Evolutionary conservation across 2,113 vertebrate species (phyloP).

Genomic region (Lophotis ruficrista): DNA sequence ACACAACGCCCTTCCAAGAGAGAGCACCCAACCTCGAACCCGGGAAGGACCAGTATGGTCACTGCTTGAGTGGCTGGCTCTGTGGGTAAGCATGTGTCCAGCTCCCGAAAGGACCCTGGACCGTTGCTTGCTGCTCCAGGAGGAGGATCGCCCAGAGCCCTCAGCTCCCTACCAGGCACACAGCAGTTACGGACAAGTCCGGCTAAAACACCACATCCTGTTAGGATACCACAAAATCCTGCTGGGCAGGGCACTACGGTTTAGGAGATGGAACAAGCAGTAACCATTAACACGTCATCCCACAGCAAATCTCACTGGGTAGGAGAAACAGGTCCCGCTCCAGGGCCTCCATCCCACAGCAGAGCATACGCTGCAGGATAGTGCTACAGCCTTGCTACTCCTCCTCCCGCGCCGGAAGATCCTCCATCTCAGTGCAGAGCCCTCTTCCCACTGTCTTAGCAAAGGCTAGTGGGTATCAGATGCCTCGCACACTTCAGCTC

Average conservation of each 20-base stretch:
- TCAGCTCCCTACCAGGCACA: not conserved
- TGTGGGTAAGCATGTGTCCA: not conserved
- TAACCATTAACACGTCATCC: not conserved
- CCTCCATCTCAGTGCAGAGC: not conserved
- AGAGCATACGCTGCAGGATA: not conserved
- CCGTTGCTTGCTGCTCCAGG: not conserved
- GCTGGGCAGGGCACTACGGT: not conserved
- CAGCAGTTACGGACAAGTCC: not conserved
- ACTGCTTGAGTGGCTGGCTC: not conserved
- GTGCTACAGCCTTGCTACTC: not conserved
- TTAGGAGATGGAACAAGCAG: not conserved
- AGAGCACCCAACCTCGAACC: too few relatives aligned
- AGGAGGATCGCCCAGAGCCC: not conserved
- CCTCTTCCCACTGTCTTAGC: not conserved
- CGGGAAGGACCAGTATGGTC: fast-evolving
- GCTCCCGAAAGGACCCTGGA: not conserved
- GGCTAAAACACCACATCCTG: not conserved
- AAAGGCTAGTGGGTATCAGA: not conserved
- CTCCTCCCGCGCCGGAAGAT: not conserved
- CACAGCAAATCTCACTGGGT: not conserved
- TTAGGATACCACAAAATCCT: not conserved
- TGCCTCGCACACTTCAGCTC: not conserved
- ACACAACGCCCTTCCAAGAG: not conserved
- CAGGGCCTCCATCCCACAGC: not conserved
- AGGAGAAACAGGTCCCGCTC: not conserved